Evolutionary conservation across 2,113 vertebrate species (phyloP), one percentile per base, ranked within the genome.

Genomic region (Heterotilapia buettikoferi): DNA sequence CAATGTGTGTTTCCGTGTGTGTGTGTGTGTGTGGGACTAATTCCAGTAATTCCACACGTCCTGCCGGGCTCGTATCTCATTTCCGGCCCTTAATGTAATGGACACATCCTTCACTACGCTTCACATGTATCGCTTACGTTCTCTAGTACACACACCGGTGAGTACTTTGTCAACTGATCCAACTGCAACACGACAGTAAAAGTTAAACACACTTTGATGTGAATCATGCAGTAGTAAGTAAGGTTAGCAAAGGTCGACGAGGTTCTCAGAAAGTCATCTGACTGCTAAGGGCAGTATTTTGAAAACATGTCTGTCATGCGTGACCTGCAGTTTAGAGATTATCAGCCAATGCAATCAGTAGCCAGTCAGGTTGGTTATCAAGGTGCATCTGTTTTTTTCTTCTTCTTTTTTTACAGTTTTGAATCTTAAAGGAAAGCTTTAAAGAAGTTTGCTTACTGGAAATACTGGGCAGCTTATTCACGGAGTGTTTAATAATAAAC

Each of bases 21-120:
- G 16, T 73, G 81, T 81, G 50, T 80, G 81, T 79, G 50, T 80
- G 83, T 57, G 47, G 16, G 81, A 80, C 36, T 85, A 26, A 78
- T 80, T 88, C 83, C 85, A 81, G 85, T 90, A 90, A 91, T 85
- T 86, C 52, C 80, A 89, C 57, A 63, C 61, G 9, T 53, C 33
- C 52, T 38, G 31, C 9, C 6, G 21, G 45, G 56, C 38, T 87
- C 53, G 18, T 84, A 80, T 94, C 40, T 83, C 6, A 18, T 91
- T 82, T 86, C 80, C 33, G 16, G 52, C 33, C 63, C 54, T 38
- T 18, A 14, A 21, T 59, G 82, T 84, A 71, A 88, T 19, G 14
- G 45, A 86, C 59, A 33, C 85, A 56, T 59, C 43, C 59, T 59
- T 50, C 3, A 4, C 31, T 31, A n/a, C 6, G 21, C 68, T 26